Base-by-base conservation (phyloP, 2,888 invertebrate species). In the Argyresthia albistria region DNA sequence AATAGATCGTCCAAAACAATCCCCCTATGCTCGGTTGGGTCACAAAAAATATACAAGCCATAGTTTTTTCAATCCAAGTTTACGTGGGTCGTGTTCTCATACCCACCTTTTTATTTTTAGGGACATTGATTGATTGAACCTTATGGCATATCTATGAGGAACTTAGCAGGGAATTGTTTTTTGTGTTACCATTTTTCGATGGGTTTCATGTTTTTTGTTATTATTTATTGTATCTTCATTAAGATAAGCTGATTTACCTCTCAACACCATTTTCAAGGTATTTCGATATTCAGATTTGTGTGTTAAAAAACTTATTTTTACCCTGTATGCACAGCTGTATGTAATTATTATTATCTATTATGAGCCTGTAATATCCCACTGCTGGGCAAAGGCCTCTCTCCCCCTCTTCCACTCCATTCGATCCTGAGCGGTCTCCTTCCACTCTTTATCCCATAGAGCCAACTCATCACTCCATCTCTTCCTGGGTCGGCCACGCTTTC, bases 121-220 rank as follows among this genome's bases (percentile, higher is more conserved):
- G 75, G 86, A 83, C 86, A 78, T 84, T 86, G 86, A 86, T 86
- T 83, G 84, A 86, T 86, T 80, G 80, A 76, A 76, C 84, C 76
- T 82, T 81, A 80, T 79, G 73, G 74, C 68, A 71, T 64, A 70
- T 71, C 80, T 82, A 79, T 83, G 80, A 76, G 82, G 76, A 80
- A 72, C 76, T 68, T 75, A 64, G 77, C 68, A 64, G 75, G 76
- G 72, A 65, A 77, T 78, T 78, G 76, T 80, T 80, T 82, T 83
- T 83, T 82, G 67, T 67, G 14, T 54, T 55, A 63, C 55, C 65
- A 70, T 73, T 74, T 74, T 71, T 55, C 59, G 62, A 46, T 67
- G 64, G 58, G 62, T 58, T 66, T 65, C 52, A n/a, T 57, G 66
- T 67, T 64, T 58, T 58, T 63, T 69, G 25, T 6, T 25, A 25